Base-by-base conservation (phyloP, 1,140 invertebrate species). In the Drosophila rufa region DNA sequence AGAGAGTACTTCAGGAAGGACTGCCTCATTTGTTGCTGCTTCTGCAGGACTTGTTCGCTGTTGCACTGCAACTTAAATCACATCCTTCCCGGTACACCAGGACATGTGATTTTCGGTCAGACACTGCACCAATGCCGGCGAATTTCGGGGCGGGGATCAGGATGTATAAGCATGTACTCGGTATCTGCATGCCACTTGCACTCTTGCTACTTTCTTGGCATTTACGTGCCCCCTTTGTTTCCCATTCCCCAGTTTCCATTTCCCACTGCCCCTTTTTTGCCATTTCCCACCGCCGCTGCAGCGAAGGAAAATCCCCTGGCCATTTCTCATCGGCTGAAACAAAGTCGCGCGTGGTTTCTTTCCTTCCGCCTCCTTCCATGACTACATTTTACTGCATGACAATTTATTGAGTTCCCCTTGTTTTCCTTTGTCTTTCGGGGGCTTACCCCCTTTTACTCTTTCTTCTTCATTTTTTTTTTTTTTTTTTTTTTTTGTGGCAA, bases 91-190 rank as follows among this genome's bases (percentile, higher is more conserved):
- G 80, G 36, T 91, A 84, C 83, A 84, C 80, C 81, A 77, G 80
- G 87, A 91, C 89, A 91, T 84, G 89, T 89, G 89, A 91, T 87
- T 91, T 91, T 91, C 89, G 81, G 89, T 87, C 80, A 81, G 62
- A 75, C 80, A 78, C 68, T 70, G 66, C 68, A 66, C 48, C 77
- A 62, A 70, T 55, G 71, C 12, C 43, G 15, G 48, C 47, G 42
- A 69, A 17, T 12, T 47, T 17, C 14, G 22, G 22, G 36, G 22
- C 6, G 12, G n/a, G 4, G 6, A 55, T 40, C 47, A 48, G 62
- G 57, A 75, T 75, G 51, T 53, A 73, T 78, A 68, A 65, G 45
- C 43, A 58, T 79, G 59, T 59, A 40, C 51, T 36, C 64, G 17
- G 56, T 68, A 75, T 82, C 64, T 80, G 75, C 74, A 76, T 81